Evolutionary conservation across 2,888 invertebrate genomes (phyloP).

Genomic region (Baronia brevicornis): DNA sequence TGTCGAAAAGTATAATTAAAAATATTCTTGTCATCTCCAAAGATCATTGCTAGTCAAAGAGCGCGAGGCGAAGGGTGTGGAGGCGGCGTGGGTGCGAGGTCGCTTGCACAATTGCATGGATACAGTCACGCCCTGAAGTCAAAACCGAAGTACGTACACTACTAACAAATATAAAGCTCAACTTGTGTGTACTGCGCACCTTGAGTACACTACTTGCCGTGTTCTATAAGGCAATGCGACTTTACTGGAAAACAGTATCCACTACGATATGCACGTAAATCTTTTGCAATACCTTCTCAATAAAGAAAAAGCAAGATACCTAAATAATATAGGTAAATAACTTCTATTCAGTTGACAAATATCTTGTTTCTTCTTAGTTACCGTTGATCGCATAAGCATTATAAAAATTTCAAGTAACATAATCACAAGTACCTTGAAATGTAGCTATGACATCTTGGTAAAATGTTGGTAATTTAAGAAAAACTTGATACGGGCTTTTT

Average conservation of each 20-base stretch:
- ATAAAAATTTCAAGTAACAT: no score
- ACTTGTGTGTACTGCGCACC: conserved; percentile 5
- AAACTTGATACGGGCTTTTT: no score
- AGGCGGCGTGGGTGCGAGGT: conserved; percentile 48
- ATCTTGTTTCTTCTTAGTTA: no score
- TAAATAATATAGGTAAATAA: no score
- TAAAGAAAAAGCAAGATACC: not conserved
- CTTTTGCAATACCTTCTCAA: not conserved
- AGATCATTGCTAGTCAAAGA: conserved; percentile 17
- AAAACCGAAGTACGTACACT: conserved; percentile 1
- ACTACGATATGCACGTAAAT: not conserved
- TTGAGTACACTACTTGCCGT: conserved; percentile 1
- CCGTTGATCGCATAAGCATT: no score
- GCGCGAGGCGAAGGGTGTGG: conserved; percentile 32
- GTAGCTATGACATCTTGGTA: no score
- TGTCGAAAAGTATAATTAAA: conserved; percentile 1
- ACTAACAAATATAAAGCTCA: not conserved
- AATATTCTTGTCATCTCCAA: conserved; percentile 10
- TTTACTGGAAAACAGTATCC: not conserved
- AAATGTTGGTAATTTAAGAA: no score
- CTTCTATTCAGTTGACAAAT: no score
- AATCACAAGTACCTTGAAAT: no score
- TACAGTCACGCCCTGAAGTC: conserved; percentile 5
- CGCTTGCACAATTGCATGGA: conserved; percentile 47
- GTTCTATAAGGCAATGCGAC: conserved; percentile 7